A percentile compares a stretch with the other conserved stretches of the same genome.
Conservation (phyloP, 1,140 invertebrate genomes). For the Cepaea nemoralis region DNA sequence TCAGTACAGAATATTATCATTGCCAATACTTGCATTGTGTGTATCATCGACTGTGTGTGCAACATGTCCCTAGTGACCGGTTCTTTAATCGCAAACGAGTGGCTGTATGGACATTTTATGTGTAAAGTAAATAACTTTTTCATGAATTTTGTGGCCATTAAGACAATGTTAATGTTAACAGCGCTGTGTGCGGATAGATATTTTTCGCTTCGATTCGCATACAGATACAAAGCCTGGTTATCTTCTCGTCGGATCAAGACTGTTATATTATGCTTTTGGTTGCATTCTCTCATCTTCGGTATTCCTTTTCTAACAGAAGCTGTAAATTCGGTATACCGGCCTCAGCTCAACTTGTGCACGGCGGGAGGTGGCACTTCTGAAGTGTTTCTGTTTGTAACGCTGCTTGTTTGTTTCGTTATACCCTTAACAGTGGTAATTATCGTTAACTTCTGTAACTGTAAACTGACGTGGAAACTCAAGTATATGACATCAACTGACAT, state of each 20-base stretch:
- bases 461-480: constrained; percentile 47
- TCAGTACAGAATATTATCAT: constrained; percentile 57
- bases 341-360: constrained; percentile 51
- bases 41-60: constrained; percentile 59
- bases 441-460: constrained; percentile 57
- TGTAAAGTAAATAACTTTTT: constrained; percentile 63
- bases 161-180: constrained; percentile 54
- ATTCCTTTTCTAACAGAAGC: constrained; percentile 54
- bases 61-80: constrained; percentile 72
- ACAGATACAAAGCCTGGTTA: constrained; percentile 51
- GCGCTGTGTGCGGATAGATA: constrained; percentile 56
- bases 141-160: constrained; percentile 56
- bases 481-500: constrained; percentile 41
- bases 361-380: constrained; percentile 51
- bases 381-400: constrained; percentile 49
- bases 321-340: constrained; percentile 43
- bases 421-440: constrained; percentile 56
- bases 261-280: constrained; percentile 58
- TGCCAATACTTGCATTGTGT: constrained; percentile 58
- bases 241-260: constrained; percentile 44
- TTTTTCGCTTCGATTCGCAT: constrained; percentile 51
- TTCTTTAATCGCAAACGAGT: constrained; percentile 59
- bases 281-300: constrained; percentile 60
- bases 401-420: constrained; percentile 55
- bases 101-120: constrained; percentile 52